Percentiles rank a stretch among this genome's conserved stretches.
Conservation (phyloP, 2,888 invertebrate species). For the Rhamnusium bicolor region DNA sequence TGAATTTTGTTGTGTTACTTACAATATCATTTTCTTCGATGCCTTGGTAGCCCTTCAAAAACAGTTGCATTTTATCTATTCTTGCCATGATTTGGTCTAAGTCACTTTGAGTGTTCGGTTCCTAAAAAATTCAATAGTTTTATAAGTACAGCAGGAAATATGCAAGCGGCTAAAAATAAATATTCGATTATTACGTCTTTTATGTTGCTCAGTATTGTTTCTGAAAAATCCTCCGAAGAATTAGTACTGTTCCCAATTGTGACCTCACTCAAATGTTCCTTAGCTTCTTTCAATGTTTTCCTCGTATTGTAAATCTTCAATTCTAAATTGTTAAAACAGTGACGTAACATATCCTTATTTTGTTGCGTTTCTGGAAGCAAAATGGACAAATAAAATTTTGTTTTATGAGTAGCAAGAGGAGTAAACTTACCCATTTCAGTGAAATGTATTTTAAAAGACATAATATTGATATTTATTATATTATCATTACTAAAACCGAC, state of each 20-base stretch:
- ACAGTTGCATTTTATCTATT: constrained; percentile 34
- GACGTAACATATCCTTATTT: constrained; percentile 46
- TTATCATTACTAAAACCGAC: constrained; percentile 50
- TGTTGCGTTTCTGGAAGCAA: constrained; percentile 33
- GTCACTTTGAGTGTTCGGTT: constrained; percentile 35
- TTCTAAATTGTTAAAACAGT: constrained; percentile 57
- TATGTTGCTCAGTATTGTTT: not conserved
- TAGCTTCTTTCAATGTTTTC: constrained; percentile 46
- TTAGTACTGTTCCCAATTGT: too few species aligned
- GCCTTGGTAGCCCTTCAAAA: constrained; percentile 32
- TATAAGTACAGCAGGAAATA: too few species aligned
- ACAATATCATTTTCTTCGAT: constrained; percentile 35
- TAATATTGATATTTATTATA: constrained; percentile 50
- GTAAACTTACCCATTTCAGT: constrained; percentile 55
- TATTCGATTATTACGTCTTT: not conserved
- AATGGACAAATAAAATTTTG: constrained; percentile 46
- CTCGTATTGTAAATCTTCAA: constrained; percentile 45
- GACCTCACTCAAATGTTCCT: constrained; percentile 23
- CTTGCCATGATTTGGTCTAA: constrained; percentile 36
- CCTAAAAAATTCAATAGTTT: constrained; percentile 44
- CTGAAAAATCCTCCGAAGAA: constrained; percentile 9
- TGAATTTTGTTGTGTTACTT: constrained; percentile 27
- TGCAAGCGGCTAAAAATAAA: too few species aligned
- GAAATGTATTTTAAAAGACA: constrained; percentile 50
- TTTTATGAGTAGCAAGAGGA: constrained; percentile 37